These are phyloP conservation scores for Vulpes ferrilata DNA, from an alignment of 2,113 vertebrate genomes.

Conservation along the genomic window DNA sequence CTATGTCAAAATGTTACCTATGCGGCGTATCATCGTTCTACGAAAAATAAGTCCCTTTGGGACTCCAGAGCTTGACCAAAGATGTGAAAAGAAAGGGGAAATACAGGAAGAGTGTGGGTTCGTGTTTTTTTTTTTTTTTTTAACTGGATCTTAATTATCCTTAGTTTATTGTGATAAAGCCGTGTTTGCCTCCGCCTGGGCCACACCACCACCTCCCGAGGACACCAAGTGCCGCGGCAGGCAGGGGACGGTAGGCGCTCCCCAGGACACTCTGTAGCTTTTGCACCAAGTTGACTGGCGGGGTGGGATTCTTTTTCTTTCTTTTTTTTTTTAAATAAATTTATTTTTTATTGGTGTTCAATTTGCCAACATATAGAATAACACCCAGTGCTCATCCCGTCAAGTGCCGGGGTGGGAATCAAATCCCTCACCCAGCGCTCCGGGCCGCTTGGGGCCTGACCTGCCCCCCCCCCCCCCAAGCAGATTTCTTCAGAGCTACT, in stretches of 20 bases:
- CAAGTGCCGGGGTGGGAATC: not conserved
- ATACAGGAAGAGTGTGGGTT: not conserved
- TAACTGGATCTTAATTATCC: not conserved
- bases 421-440: not conserved
- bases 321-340: too few species aligned
- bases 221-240: not conserved
- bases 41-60: not conserved
- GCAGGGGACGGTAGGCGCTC: not conserved
- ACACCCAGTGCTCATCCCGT: too few species aligned
- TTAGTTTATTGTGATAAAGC: not conserved
- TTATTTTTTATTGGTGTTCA: too few species aligned
- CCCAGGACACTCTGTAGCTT: not conserved
- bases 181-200: not conserved
- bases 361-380: too few species aligned
- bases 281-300: not conserved
- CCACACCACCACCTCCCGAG: not conserved
- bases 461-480: too few species aligned
- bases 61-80: not conserved
- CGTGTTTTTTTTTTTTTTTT: not conserved
- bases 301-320: too few species aligned
- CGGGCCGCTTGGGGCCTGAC: not conserved
- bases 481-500: not conserved
- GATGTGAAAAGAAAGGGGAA: not conserved
- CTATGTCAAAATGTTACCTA: not conserved
- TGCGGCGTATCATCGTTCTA: too few species aligned